These are phyloP conservation scores for Sterna hirundo DNA, from an alignment of 2,113 vertebrate genomes.

Conservation along the genomic window DNA sequence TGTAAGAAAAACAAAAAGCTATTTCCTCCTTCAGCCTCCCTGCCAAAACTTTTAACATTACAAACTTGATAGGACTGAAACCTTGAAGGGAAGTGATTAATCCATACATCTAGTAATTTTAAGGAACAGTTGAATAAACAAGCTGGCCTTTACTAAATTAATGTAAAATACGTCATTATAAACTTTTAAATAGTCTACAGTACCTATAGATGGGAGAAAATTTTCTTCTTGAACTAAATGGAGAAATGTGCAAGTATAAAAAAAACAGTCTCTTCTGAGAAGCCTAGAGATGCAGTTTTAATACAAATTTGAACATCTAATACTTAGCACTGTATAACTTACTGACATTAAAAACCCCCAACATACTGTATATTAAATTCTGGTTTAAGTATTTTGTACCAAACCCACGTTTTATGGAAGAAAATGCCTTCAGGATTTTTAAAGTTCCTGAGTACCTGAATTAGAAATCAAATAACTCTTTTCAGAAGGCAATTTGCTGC, in stretches of 20 bases:
- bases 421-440: not conserved
- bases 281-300: not conserved
- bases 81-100: not conserved
- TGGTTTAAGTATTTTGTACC: not conserved
- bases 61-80: not conserved
- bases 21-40: not conserved
- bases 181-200: not conserved
- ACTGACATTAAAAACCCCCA: not conserved
- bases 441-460: not conserved
- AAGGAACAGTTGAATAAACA: not conserved
- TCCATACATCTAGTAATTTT: not conserved
- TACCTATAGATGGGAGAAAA: not conserved
- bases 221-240: not conserved
- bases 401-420: not conserved
- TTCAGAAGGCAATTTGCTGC: not conserved
- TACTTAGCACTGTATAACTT: not conserved
- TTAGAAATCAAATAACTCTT: not conserved
- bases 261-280: not conserved
- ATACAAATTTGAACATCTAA: not conserved
- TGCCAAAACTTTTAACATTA: not conserved
- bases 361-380: not conserved
- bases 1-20: not conserved
- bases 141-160: not conserved
- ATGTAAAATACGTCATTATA: not conserved
- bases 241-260: not conserved